These are phyloP conservation scores for Schizotus pectinicornis DNA, from an alignment of 2,888 invertebrate species.

Conservation along the genomic window DNA sequence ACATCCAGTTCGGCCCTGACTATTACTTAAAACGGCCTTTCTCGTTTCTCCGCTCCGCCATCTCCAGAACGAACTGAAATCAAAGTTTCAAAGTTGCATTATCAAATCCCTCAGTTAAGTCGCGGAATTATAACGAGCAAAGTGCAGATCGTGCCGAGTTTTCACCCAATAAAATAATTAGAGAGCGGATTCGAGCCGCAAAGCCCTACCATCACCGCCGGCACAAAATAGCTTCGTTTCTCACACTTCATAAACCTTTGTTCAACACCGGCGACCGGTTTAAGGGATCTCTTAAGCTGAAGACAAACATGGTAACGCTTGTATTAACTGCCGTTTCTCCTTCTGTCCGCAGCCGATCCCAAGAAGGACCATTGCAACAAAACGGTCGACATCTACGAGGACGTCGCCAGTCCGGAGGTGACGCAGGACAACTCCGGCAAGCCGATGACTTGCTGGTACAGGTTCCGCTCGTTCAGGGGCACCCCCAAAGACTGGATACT, in stretches of 20 bases:
- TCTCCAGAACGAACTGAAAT: constrained; percentile 25
- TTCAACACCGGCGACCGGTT: neutral
- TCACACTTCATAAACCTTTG: neutral
- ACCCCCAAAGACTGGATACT: constrained; percentile 91
- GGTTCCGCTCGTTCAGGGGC: constrained; percentile 86
- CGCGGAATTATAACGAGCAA: constrained; percentile 33
- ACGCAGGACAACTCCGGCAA: constrained; percentile 81
- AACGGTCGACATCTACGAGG: constrained; percentile 92
- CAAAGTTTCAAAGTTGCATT: constrained; percentile 32
- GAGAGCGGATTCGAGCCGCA: constrained; percentile 21
- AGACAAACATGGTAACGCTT: neutral
- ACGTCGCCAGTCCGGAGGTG: constrained; percentile 87
- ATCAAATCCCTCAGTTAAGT: constrained; percentile 33
- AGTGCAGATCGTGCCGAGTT: constrained; percentile 34
- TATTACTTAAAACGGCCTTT: no score
- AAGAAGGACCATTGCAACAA: constrained; percentile 91
- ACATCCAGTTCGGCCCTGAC: neutral
- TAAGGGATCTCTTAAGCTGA: no score
- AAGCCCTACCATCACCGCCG: constrained; percentile 13
- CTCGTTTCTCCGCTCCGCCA: no score
- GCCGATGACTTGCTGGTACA: constrained; percentile 88
- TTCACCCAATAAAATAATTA: constrained; percentile 34
- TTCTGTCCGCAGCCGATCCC: constrained; percentile 62
- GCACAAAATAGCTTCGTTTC: neutral
- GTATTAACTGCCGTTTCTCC: constrained; percentile 2